These are phyloP conservation scores for Sparidentex hasta DNA, from an alignment of 2,797 vertebrate genomes.

Conservation along the genomic window DNA sequence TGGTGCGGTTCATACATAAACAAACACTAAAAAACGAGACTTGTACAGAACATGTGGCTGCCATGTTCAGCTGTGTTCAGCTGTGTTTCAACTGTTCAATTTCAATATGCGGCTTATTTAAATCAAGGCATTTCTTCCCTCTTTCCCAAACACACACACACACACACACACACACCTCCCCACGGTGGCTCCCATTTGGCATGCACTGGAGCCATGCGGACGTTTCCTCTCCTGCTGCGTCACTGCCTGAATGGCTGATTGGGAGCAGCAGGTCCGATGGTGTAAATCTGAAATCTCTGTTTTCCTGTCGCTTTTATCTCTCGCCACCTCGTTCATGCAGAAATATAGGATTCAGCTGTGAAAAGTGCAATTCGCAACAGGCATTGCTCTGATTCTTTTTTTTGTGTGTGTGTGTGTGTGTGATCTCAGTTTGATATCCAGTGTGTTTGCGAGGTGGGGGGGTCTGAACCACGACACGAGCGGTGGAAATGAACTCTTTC, in stretches of 20 bases:
- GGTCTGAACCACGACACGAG: constrained; percentile 46
- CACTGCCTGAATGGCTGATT: constrained; percentile 70
- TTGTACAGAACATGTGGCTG: not conserved
- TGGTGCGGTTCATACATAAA: constrained; percentile 27
- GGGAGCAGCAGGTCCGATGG: constrained; percentile 76
- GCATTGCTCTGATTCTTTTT: constrained; percentile 32
- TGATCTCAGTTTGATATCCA: constrained; percentile 64
- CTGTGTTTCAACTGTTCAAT: too few relatives aligned
- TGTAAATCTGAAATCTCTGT: constrained; percentile 61
- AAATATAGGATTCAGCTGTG: constrained; percentile 63
- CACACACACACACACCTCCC: not conserved
- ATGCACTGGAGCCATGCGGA: constrained; percentile 27
- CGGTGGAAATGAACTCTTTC: constrained; percentile 59
- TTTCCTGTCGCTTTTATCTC: constrained; percentile 62
- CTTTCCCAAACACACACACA: constrained; percentile 21
- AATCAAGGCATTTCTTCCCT: not conserved
- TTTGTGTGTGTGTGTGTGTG: not conserved
- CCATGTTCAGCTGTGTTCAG: not conserved
- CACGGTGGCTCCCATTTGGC: constrained; percentile 32
- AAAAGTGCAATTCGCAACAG: constrained; percentile 65
- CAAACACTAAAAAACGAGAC: not conserved
- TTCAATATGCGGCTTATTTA: constrained; percentile 8
- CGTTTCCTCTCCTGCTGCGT: constrained; percentile 56
- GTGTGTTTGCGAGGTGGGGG: constrained; percentile 6
- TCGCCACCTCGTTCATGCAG: constrained; percentile 28